These are phyloP conservation scores for Acanthiza pusilla DNA, from an alignment of 2,797 vertebrate genomes.

Conservation along the genomic window DNA sequence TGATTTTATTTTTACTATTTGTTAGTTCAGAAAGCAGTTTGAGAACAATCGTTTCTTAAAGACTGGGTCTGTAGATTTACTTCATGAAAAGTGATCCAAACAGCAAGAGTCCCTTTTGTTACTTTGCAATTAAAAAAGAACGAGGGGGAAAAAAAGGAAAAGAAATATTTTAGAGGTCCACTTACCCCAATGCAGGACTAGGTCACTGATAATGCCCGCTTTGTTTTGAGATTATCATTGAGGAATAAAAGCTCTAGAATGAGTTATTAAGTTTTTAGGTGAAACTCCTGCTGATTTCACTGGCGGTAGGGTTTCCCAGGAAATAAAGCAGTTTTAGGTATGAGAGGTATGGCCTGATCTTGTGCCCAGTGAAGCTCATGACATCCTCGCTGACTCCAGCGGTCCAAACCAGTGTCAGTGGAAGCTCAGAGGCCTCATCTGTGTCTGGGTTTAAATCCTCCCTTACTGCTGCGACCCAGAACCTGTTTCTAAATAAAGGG, in stretches of 20 bases:
- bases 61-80: background rate
- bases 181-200: background rate
- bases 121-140: background rate
- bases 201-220: background rate
- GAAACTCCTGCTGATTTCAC: background rate
- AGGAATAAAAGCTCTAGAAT: background rate
- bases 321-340: background rate
- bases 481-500: background rate
- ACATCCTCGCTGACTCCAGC: background rate
- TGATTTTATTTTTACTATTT: conserved; percentile 77
- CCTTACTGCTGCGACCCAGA: background rate
- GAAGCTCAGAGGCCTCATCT: background rate
- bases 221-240: conserved; percentile 5
- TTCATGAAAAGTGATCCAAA: conserved; percentile 40
- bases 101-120: background rate
- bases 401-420: background rate
- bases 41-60: background rate
- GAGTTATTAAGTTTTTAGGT: background rate
- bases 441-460: background rate
- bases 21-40: conserved; percentile 34
- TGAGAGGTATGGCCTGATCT: background rate
- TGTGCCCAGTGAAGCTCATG: background rate
- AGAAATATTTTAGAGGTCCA: background rate
- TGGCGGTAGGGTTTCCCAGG: background rate
- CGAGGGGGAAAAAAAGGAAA: background rate